Evolutionary conservation across 2,888 invertebrate species (phyloP), one percentile per base, ranked within the genome.

Genomic region (Tetanocera ferruginea): DNA sequence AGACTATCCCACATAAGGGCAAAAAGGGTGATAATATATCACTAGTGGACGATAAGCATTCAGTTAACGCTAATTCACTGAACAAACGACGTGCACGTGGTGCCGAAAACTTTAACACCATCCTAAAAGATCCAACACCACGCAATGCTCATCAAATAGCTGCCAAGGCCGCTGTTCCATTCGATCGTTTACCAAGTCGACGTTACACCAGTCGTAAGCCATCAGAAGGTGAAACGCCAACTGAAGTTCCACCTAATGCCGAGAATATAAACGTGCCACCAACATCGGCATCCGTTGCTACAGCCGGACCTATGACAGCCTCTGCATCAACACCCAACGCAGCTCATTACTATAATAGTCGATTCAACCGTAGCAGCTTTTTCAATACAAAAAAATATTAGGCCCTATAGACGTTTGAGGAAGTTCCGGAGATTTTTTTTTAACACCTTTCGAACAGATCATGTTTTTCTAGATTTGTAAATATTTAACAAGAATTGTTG

Each of bases 1-100:
- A 73, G 55, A 14, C 14, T 5, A 51, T 67, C 25, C 57, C 77
- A 37, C 69, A 31, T 14, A 73, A 77, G 37, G 60, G 51, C 76
- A 70, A 60, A n/a, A 76, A 76, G 28, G 51, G 75, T 19, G 77
- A 76, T 62, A 43, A 52, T 9, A n/a, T 76, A 43, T 49, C 52
- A 1, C 73, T 11, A 5, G 2, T 8, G 19, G 11, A 17, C 62
- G 25, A n/a, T 2, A n/a, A 8, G 43, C 19, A 11, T 3, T 11
- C 49, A 11, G 19, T 66, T n/a, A 19, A 43, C n/a, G 23, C 8
- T 19, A 28, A 8, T 14, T 8, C 14, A 14, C 19, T 23, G 23
- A 5, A 6, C 57, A 72, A 72, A 23, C 19, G 43, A 11, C 57
- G 72, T 23, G 34, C 1, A 5, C 72, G 60, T 25, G 25, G 57